Conservation (phyloP, 2,888 invertebrate genomes). For the Euzophera pinguis region DNA sequence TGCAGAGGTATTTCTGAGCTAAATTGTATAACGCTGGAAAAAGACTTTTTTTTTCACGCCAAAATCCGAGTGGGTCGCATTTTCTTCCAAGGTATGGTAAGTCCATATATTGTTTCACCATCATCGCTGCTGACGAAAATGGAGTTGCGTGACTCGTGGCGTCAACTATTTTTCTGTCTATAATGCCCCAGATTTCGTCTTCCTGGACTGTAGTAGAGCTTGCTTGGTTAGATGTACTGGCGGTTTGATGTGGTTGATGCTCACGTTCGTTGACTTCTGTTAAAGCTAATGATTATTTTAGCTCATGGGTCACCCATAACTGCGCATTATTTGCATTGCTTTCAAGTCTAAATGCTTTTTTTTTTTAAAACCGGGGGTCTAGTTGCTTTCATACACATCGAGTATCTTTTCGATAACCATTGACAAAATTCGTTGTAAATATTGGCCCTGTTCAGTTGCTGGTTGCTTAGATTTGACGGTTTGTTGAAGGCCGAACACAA, state of each 20-base stretch:
- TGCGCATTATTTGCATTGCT: too few relatives aligned
- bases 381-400: not conserved
- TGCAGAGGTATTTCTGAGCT: slow-evolving; percentile 23
- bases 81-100: slow-evolving; percentile 20
- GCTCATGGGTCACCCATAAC: too few relatives aligned
- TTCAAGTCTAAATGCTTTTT: not conserved
- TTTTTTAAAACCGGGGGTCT: slow-evolving; percentile 10
- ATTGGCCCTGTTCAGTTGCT: not conserved
- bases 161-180: too few relatives aligned
- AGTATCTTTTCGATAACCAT: not conserved
- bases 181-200: too few relatives aligned
- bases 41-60: slow-evolving; percentile 15
- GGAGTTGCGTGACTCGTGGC: too few relatives aligned
- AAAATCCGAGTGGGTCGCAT: slow-evolving; percentile 18
- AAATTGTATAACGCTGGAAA: slow-evolving; percentile 16
- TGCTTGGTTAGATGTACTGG: too few relatives aligned
- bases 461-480: not conserved
- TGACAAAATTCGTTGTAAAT: not conserved
- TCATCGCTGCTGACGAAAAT: too few relatives aligned
- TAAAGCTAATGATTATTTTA: not conserved
- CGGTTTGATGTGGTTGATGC: too few relatives aligned
- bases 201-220: too few relatives aligned
- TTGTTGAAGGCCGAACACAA: not conserved
- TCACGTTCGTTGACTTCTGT: too few relatives aligned
- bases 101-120: too few relatives aligned